Percentiles rank a stretch among this genome's conserved stretches.
Conservation (phyloP, 2,888 invertebrate species). For the Apodemia zela region DNA sequence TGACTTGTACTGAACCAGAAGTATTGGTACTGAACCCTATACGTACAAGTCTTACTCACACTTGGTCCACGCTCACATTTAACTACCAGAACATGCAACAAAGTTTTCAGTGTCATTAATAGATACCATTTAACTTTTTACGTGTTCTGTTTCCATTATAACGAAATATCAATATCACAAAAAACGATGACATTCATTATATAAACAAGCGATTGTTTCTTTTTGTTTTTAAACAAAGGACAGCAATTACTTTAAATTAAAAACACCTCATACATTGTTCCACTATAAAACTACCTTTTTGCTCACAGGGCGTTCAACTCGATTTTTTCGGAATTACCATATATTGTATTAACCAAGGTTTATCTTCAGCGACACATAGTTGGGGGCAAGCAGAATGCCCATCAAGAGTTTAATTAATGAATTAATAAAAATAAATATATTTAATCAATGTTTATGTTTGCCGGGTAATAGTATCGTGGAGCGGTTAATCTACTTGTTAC, state of each 20-base stretch:
- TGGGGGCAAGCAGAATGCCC: too few species aligned
- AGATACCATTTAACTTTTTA: not conserved
- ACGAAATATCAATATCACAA: not conserved
- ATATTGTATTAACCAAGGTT: too few species aligned
- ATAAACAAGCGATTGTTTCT: not conserved
- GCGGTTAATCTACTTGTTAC: too few species aligned
- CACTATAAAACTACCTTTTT: too few species aligned
- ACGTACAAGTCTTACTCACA: not conserved
- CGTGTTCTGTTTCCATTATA: not conserved
- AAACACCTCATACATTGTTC: not conserved
- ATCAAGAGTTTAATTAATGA: too few species aligned
- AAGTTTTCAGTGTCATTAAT: not conserved
- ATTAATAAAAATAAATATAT: too few species aligned
- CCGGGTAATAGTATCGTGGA: too few species aligned
- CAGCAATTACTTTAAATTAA: not conserved
- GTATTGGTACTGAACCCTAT: not conserved
- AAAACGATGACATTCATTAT: not conserved
- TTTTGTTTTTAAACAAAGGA: not conserved
- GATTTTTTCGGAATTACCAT: too few species aligned
- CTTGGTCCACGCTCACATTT: not conserved
- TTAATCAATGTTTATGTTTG: too few species aligned
- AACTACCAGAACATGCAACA: not conserved
- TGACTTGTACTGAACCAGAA: too few species aligned
- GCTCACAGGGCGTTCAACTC: too few species aligned
- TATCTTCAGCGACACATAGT: too few species aligned